These are phyloP conservation scores for Philaenus spumarius DNA, from an alignment of 1,140 invertebrate species.

Conservation along the genomic window DNA sequence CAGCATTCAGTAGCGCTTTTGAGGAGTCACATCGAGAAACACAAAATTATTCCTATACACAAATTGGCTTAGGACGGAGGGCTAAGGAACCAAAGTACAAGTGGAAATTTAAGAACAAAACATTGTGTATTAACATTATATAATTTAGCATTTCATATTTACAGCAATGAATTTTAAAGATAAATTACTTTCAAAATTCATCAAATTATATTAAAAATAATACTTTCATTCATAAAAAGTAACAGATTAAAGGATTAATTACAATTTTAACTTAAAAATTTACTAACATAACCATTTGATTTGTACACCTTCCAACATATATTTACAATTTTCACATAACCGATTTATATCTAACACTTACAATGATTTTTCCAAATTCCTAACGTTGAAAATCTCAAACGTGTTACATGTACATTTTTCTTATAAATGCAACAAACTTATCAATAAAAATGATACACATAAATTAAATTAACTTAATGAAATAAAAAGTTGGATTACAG, in stretches of 20 bases:
- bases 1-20: too few relatives aligned
- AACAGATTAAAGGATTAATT: constrained; percentile 3
- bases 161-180: constrained; percentile 12
- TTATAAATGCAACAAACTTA: too few relatives aligned
- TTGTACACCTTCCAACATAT: constrained; percentile 8
- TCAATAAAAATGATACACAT: too few relatives aligned
- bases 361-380: not conserved
- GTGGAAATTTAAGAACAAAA: not conserved
- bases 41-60: too few relatives aligned
- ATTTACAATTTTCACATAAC: not conserved
- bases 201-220: constrained; percentile 10
- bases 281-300: constrained; percentile 10
- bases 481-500: not conserved
- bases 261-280: constrained; percentile 5
- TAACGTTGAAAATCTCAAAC: not conserved
- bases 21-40: too few relatives aligned
- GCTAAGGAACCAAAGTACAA: too few relatives aligned
- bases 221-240: constrained; percentile 6
- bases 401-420: not conserved
- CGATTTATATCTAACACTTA: constrained; percentile 2
- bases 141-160: constrained; percentile 14
- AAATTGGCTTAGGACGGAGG: too few relatives aligned
- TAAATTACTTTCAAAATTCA: constrained; percentile 15
- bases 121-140: constrained; percentile 13
- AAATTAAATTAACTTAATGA: not conserved